Evolutionary conservation across 1,140 invertebrate species (phyloP).

Genomic region (Bombus vancouverensis): DNA sequence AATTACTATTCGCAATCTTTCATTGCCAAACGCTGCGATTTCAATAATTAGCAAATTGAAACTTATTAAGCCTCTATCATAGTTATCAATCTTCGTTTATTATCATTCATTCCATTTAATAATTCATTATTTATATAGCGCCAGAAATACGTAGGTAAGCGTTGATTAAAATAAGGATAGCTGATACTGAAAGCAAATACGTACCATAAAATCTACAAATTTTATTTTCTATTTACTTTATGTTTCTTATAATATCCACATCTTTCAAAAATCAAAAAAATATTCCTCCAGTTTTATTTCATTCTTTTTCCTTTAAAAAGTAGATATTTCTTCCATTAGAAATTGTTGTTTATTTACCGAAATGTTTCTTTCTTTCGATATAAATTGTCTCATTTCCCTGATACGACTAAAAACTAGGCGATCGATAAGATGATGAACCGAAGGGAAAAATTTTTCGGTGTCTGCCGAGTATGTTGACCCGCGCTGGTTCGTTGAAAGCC

Average conservation of each 20-base stretch:
- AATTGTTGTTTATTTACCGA: too few relatives aligned
- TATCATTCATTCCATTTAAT: not conserved
- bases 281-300: too few relatives aligned
- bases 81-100: not conserved
- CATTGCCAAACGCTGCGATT: slow-evolving; percentile 45
- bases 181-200: not conserved
- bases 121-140: too few relatives aligned
- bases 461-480: slow-evolving; percentile 28
- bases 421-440: not conserved
- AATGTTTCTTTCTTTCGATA: not conserved
- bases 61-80: slow-evolving; percentile 11
- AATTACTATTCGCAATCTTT: slow-evolving; percentile 33
- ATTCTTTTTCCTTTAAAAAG: too few relatives aligned
- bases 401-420: not conserved
- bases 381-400: not conserved
- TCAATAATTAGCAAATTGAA: slow-evolving; percentile 11
- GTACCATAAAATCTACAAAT: too few relatives aligned
- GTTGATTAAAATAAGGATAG: too few relatives aligned
- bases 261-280: too few relatives aligned
- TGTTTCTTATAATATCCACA: too few relatives aligned
- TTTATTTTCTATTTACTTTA: too few relatives aligned
- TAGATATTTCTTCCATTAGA: too few relatives aligned
- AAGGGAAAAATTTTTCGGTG: too few relatives aligned
- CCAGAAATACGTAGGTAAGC: too few relatives aligned
- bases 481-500: slow-evolving; percentile 11